Conservation (phyloP, 2,888 invertebrate genomes). For the Rhyacophila evoluta region DNA sequence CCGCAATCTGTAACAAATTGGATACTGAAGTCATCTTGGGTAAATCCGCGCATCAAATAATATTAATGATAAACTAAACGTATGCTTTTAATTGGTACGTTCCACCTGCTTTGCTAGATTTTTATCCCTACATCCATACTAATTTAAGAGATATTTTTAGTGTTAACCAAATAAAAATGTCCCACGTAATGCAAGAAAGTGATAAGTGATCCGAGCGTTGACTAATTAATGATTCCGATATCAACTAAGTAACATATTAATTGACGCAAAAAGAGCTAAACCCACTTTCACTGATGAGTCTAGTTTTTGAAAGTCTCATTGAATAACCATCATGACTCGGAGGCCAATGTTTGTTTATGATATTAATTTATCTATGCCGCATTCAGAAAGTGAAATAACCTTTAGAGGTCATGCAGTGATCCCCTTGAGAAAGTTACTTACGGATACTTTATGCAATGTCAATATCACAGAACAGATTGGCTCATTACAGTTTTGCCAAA, state of each 20-base stretch:
- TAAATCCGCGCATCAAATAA: too few relatives aligned
- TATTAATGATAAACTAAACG: too few relatives aligned
- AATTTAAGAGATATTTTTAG: too few relatives aligned
- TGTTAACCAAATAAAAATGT: too few relatives aligned
- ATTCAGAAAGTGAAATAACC: slow-evolving; percentile 9
- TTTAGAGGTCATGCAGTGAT: slow-evolving; percentile 8
- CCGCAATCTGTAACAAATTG: too few relatives aligned
- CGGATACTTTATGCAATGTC: not conserved
- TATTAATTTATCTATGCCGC: not conserved
- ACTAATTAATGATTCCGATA: not conserved
- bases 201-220: too few relatives aligned
- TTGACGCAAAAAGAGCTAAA: too few relatives aligned
- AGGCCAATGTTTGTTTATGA: not conserved
- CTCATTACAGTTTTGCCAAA: not conserved
- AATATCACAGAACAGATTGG: not conserved
- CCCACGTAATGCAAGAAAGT: too few relatives aligned
- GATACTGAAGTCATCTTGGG: too few relatives aligned
- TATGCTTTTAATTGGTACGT: too few relatives aligned
- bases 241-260: not conserved
- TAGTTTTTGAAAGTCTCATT: not conserved
- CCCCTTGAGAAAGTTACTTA: not conserved
- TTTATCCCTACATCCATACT: too few relatives aligned
- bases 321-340: not conserved
- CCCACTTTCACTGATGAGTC: not conserved
- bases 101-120: too few relatives aligned